A percentile compares a stretch with the other conserved stretches of the same genome.
phyloP scores from a whole-genome alignment of 2,113 vertebrate species.

The Psilopsiagon aymara region DNA sequence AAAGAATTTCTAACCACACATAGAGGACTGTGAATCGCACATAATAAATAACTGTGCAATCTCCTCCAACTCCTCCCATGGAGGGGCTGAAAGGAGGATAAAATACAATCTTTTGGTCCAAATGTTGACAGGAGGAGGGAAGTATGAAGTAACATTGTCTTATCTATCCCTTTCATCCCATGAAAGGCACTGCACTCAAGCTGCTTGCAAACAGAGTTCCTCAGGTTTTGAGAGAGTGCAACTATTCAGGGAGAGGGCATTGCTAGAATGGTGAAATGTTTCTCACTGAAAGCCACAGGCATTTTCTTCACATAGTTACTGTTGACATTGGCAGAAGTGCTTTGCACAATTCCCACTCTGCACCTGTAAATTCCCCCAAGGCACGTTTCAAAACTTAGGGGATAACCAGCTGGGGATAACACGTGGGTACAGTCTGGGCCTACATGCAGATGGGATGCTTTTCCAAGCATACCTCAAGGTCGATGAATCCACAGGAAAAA shows the following conservation, averaged over 20 bases:
- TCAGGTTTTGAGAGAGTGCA: neutral
- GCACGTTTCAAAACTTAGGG: neutral
- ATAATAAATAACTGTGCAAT: conserved; percentile 26
- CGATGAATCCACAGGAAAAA: neutral
- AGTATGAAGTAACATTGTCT: neutral
- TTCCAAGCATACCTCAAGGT: conserved; percentile 1
- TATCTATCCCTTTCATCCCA: neutral
- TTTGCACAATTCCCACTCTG: neutral
- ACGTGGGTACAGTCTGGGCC: neutral
- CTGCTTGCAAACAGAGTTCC: neutral
- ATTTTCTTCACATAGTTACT: conserved; percentile 27
- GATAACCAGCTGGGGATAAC: neutral
- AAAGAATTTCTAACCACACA: conserved; percentile 10
- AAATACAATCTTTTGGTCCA: neutral
- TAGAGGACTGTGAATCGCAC: neutral
- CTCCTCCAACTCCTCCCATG: conserved; percentile 1
- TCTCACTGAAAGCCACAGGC: conserved; percentile 29
- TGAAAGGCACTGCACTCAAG: neutral
- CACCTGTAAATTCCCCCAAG: conserved; percentile 38
- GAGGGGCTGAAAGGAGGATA: neutral
- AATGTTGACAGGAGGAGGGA: neutral
- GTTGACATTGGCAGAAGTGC: neutral
- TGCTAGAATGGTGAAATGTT: neutral
- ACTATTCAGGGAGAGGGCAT: neutral
- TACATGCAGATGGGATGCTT: neutral